These are phyloP conservation scores for Coregonus ussuriensis DNA, from an alignment of 2,797 vertebrate genomes.

Conservation along the genomic window DNA sequence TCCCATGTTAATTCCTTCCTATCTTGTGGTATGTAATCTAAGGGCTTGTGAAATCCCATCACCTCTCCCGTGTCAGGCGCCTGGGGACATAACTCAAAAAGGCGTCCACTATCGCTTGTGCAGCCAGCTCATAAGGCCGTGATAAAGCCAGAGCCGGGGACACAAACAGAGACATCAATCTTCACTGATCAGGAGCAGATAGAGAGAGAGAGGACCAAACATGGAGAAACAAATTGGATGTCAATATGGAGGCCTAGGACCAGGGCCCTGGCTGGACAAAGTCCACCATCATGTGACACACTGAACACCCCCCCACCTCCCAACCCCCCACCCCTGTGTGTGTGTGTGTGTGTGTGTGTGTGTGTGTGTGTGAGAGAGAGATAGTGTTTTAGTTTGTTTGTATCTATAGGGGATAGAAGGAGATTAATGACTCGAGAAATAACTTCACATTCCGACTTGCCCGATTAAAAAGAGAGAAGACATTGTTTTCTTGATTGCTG, in stretches of 20 bases:
- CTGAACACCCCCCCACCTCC: slow-evolving; percentile 16
- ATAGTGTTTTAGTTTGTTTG: neutral
- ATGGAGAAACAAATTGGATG: slow-evolving; percentile 63
- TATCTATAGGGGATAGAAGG: neutral
- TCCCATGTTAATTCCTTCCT: neutral
- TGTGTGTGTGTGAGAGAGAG: slow-evolving; percentile 3
- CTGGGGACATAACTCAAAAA: slow-evolving; percentile 55
- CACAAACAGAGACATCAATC: slow-evolving; percentile 64
- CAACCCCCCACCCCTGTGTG: neutral
- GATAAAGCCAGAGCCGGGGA: slow-evolving; percentile 49
- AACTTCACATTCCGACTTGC: neutral
- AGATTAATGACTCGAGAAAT: neutral
- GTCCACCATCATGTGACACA: slow-evolving; percentile 31
- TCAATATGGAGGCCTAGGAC: slow-evolving; percentile 51
- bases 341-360: slow-evolving; percentile 20
- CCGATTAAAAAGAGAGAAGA: neutral
- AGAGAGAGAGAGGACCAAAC: slow-evolving; percentile 54
- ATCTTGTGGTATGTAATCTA: slow-evolving; percentile 26
- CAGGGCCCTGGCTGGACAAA: slow-evolving; percentile 37
- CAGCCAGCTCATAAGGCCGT: slow-evolving; percentile 49
- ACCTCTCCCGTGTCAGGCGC: slow-evolving; percentile 40
- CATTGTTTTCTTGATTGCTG: neutral
- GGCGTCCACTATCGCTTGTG: slow-evolving; percentile 48
- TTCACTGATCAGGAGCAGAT: slow-evolving; percentile 57
- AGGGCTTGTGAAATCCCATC: slow-evolving; percentile 49